These are phyloP conservation scores for Austrofundulus limnaeus DNA, from an alignment of 2,113 vertebrate species.

Conservation along the genomic window DNA sequence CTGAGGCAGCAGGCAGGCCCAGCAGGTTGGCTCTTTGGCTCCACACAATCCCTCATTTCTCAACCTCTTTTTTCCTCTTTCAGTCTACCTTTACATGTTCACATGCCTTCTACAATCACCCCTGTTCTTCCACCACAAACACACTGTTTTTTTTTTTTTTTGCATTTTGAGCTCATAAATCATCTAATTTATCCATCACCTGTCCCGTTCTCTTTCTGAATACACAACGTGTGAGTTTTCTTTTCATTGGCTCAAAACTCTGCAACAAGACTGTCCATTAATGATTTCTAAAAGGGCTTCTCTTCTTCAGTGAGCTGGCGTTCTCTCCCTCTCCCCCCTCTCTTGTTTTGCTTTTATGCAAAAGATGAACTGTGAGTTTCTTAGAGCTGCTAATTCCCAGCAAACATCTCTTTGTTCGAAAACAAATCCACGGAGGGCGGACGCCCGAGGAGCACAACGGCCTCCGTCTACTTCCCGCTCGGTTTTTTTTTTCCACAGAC, in stretches of 20 bases:
- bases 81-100: constrained; percentile 39
- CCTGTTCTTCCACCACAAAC: constrained; percentile 6
- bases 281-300: constrained; percentile 2
- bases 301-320: neutral
- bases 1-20: constrained; percentile 68
- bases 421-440: constrained; percentile 4
- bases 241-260: neutral
- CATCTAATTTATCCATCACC: constrained; percentile 1
- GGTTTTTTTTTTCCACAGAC: constrained; percentile 46
- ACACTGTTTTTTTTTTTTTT: constrained; percentile 5
- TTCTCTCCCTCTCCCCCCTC: no score
- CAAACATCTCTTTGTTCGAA: constrained; percentile 9
- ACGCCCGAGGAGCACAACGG: constrained; percentile 30
- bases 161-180: neutral
- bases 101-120: constrained; percentile 43
- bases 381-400: constrained; percentile 3
- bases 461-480: constrained; percentile 35
- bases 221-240: neutral
- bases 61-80: constrained; percentile 31
- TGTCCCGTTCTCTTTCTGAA: neutral
- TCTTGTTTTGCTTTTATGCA: neutral
- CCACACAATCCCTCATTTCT: constrained; percentile 60
- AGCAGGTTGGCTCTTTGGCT: constrained; percentile 63
- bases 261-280: neutral
- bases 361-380: constrained; percentile 9